Evolutionary conservation across 92 coral and sea anemone genomes (phyloP), one percentile per base, ranked within the genome.

Genomic region (Porites rus): DNA sequence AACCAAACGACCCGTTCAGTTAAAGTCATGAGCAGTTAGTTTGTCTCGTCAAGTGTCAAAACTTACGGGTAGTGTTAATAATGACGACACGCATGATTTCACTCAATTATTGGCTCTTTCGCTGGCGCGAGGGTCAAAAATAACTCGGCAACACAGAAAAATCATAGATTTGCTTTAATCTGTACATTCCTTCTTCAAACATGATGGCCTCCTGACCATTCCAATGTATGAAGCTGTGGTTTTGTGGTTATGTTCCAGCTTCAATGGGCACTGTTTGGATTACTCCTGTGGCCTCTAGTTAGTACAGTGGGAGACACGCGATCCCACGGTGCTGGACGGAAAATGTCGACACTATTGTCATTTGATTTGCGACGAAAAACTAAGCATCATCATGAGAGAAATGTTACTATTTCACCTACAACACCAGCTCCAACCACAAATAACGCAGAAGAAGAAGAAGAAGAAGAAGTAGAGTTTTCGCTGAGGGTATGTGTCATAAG

Each of bases 401-500:
- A 90, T 67, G 50, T 59, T 1, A 87, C 88, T 28, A 50, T 14
- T 65, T n/a, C n/a, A 21, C 51, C 76, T 38, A 79, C 90, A 38
- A 68, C 81, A 51, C 70, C 68, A 5, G 82, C 87, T 9, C 83
- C 84, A 1, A 25, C 67, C 17, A n/a, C 79, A 18, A 72, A 62
- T 2, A 74, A 53, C 51, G 88, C 72, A 18, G 91, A 92, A 71
- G 96, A 95, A 65, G 95, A 94, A 22, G 85, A 87, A 83, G 98
- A 76, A 18, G 92, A 92, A 71, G 96, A 95, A 65, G 97, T 91
- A 83, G 98, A 96, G 67, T 96, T 94, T 60, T 87, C 93, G 50
- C 95, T 96, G 8, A 78, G 92, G 89, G 98, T 96, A 71, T 62
- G 92, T 5, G 59, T 25, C 0, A 17, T 52, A 20, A 50, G 6